Percentiles rank a stretch among this genome's conserved stretches.
Evolutionary conservation across 2,888 invertebrate species (phyloP).

Genomic region (Thymelicus sylvestris): DNA sequence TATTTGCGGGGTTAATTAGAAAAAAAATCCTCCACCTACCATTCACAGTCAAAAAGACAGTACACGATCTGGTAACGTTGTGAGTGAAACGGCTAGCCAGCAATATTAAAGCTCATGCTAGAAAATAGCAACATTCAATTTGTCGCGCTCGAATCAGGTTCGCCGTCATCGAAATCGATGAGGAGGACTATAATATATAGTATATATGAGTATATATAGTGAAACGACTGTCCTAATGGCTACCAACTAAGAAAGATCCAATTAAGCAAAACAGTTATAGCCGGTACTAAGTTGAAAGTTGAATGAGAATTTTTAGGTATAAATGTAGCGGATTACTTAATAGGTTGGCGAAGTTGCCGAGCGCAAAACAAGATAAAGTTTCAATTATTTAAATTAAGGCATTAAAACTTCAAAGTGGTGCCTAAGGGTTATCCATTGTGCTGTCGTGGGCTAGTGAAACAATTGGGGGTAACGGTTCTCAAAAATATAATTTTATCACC

Average conservation of each 20-base stretch:
- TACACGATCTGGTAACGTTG: too few species aligned
- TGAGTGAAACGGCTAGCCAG: too few species aligned
- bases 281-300: neutral
- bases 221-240: too few species aligned
- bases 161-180: too few species aligned
- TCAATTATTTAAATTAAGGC: slow-evolving; percentile 68
- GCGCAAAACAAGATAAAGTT: slow-evolving; percentile 58
- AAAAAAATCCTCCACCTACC: too few species aligned
- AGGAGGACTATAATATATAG: too few species aligned
- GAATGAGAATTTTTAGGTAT: slow-evolving; percentile 11
- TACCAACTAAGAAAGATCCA: neutral
- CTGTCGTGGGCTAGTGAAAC: slow-evolving; percentile 15
- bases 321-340: slow-evolving; percentile 31
- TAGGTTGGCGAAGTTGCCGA: slow-evolving; percentile 39
- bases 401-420: slow-evolving; percentile 66
- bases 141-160: too few species aligned
- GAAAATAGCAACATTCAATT: too few species aligned
- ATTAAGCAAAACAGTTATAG: neutral
- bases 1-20: too few species aligned
- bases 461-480: slow-evolving; percentile 18
- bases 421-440: slow-evolving; percentile 48
- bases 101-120: too few species aligned
- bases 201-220: too few species aligned
- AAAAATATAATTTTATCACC: slow-evolving; percentile 21
- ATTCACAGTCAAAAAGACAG: too few species aligned